Percentiles rank a stretch among this genome's conserved stretches.
Conservation (phyloP, 2,888 invertebrate species). For the Chydorus sphaericus region DNA sequence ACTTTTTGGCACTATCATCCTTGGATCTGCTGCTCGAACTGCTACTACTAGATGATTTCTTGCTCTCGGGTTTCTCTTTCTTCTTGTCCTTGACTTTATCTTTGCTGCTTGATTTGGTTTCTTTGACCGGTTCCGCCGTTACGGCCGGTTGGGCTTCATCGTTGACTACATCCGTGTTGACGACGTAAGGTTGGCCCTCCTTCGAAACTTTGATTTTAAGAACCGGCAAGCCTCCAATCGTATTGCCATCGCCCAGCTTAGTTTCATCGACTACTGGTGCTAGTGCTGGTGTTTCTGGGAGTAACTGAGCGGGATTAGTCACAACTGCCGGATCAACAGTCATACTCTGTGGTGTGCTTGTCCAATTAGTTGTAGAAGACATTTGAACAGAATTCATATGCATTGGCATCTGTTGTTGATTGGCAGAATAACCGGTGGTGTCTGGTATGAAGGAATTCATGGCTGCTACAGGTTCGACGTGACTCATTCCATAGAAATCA, state of each 20-base stretch:
- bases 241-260: background rate
- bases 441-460: background rate
- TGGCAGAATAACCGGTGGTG: background rate
- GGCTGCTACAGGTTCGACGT: background rate
- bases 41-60: constrained; percentile 7
- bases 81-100: constrained; percentile 13
- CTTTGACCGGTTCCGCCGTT: background rate
- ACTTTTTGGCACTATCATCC: constrained; percentile 11
- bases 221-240: background rate
- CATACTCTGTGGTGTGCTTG: too few species aligned
- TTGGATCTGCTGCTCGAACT: constrained; percentile 12
- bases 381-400: too few species aligned
- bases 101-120: background rate
- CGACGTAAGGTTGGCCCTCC: constrained; percentile 8
- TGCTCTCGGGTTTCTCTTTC: background rate
- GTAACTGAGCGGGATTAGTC: background rate
- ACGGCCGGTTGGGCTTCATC: constrained; percentile 14
- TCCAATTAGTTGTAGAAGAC: too few species aligned
- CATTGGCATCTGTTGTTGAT: background rate
- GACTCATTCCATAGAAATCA: background rate
- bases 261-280: background rate
- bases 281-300: background rate
- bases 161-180: constrained; percentile 15
- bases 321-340: background rate
- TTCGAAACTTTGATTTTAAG: constrained; percentile 11